These are phyloP conservation scores for Brotula barbata DNA, from an alignment of 2,797 vertebrate species.

Conservation along the genomic window DNA sequence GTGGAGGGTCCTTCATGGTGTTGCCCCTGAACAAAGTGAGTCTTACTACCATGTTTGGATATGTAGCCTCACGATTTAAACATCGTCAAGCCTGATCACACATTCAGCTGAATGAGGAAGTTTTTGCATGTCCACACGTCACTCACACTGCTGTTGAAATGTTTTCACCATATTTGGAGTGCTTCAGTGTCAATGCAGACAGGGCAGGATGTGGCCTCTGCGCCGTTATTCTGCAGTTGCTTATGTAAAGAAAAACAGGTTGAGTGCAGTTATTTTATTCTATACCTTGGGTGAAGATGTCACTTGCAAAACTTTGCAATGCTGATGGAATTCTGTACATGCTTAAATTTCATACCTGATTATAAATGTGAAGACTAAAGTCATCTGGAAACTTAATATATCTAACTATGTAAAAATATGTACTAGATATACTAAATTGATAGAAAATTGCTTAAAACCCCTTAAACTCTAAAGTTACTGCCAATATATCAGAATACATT, in stretches of 20 bases:
- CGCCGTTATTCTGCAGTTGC: slow-evolving; percentile 17
- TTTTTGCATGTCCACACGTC: slow-evolving; percentile 66
- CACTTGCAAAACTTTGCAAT: too few relatives aligned
- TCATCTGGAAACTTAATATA: too few relatives aligned
- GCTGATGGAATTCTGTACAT: too few relatives aligned
- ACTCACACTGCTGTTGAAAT: slow-evolving; percentile 49
- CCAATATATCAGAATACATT: too few relatives aligned
- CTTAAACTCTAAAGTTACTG: too few relatives aligned
- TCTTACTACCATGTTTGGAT: slow-evolving; percentile 12
- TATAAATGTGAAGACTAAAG: too few relatives aligned
- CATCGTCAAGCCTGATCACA: slow-evolving; percentile 13
- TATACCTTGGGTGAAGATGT: too few relatives aligned
- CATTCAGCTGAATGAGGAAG: slow-evolving; percentile 75
- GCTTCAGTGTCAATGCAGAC: slow-evolving; percentile 58
- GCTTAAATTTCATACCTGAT: too few relatives aligned
- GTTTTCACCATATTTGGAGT: slow-evolving; percentile 84
- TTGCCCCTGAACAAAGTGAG: slow-evolving; percentile 87
- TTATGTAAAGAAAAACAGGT: neutral
- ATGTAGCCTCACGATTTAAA: slow-evolving; percentile 22
- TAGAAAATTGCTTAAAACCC: too few relatives aligned
- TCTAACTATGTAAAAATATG: too few relatives aligned
- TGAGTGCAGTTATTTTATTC: too few relatives aligned
- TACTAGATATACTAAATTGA: too few relatives aligned
- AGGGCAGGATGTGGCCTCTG: slow-evolving; percentile 78
- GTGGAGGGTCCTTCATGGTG: slow-evolving; percentile 91